Evolutionary conservation across 2,888 invertebrate species (phyloP), one percentile per base, ranked within the genome.

Genomic region (Catonia carolina): DNA sequence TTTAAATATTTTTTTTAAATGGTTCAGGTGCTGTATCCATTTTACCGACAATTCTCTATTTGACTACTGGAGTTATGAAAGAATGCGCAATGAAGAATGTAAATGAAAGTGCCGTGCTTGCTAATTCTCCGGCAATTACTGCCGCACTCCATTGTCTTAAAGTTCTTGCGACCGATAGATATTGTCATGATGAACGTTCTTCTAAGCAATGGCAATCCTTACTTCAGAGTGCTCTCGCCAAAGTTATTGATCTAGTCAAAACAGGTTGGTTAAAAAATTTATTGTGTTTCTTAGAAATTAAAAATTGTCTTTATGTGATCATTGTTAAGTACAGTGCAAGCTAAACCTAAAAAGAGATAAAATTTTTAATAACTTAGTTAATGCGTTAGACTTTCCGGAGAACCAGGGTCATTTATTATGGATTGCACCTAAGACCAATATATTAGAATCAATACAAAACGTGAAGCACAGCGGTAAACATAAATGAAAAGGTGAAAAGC

Each of bases 31-130:
- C 90, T 1, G 71, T 93, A 12, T 83, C 90, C 8, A 85, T 97
- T 61, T 77, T 98, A 56, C 97, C 98, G 2, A 92, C 96, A 0
- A 79, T 97, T 57, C 77, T 98, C n/a, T 93, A 89, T 74, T 78
- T 99, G 57, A 85, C 88, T 1, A 90, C 92, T 5, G 92, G 93
- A 55, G 86, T 97, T 27, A 80, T 98, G 35, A 83, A 87, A 65
- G 93, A 94, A 75, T 82, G 89, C 57, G 84, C 86, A 3, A 81
- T 84, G 22, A 79, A 79, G 66, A 77, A 80, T 15, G 74, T 78
- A 12, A 66, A 67, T 42, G 67, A 82, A 64, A 72, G 72, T 23
- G 75, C 76, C 27, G 77, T 81, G 62, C 72, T 82, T 47, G 84
- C 84, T n/a, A 82, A 83, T 22, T 84, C 84, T 17, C 77, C 85